Conservation (phyloP, 2,113 vertebrate genomes). For the Podarcis raffonei region DNA sequence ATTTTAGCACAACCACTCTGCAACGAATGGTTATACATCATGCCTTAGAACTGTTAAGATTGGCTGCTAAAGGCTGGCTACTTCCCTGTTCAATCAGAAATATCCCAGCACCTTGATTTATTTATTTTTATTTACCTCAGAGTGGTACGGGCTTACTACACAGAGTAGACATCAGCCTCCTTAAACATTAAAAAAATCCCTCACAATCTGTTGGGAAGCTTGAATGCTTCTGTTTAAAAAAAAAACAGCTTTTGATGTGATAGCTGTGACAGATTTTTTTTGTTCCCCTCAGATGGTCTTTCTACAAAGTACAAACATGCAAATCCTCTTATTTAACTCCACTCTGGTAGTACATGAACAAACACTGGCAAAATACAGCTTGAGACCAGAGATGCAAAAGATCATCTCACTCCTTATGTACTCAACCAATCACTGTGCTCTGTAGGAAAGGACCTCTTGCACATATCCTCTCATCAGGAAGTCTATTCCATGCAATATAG, state of each 20-base stretch:
- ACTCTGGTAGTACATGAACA: background rate
- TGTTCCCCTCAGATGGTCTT: background rate
- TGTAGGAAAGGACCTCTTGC: too few species aligned
- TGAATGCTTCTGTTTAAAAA: background rate
- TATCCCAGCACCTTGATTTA: background rate
- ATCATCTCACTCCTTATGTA: too few species aligned
- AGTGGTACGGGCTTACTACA: background rate
- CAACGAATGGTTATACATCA: background rate
- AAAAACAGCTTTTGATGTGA: background rate
- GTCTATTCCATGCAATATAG: too few species aligned
- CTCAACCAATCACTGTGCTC: too few species aligned
- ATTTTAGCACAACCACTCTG: background rate
- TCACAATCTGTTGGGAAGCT: background rate
- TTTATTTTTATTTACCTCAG: conserved; percentile 1
- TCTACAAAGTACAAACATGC: background rate
- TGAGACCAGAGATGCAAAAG: background rate
- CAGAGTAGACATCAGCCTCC: background rate
- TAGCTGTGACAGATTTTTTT: background rate
- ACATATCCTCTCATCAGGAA: too few species aligned
- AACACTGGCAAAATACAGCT: background rate
- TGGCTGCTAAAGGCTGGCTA: background rate
- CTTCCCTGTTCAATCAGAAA: background rate
- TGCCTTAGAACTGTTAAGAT: background rate
- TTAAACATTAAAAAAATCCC: background rate
- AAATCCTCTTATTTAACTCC: background rate